Evolutionary conservation across 2,888 invertebrate genomes (phyloP).

Genomic region (Harpagoxenus sublaevis): DNA sequence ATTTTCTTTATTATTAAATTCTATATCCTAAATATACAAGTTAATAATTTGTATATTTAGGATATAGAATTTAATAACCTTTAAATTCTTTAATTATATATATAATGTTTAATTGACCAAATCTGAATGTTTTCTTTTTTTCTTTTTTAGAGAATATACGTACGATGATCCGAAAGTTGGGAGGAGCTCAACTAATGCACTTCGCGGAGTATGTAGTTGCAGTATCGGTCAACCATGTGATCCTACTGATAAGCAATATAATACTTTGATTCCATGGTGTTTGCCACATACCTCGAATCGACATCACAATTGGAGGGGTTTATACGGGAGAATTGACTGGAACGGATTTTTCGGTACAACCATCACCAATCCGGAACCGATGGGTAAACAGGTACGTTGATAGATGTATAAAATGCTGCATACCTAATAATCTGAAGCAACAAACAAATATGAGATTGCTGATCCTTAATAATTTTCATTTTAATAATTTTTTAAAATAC

Average conservation of each 20-base stretch:
- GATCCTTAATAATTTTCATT: neutral
- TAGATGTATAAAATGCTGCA: neutral
- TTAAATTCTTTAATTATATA: too few species aligned
- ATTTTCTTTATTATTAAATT: too few species aligned
- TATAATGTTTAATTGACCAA: too few species aligned
- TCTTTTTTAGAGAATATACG: constrained; percentile 86
- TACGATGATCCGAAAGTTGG: constrained; percentile 88
- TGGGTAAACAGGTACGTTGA: constrained; percentile 92
- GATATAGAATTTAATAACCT: too few species aligned
- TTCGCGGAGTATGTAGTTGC: constrained; percentile 93
- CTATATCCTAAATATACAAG: too few species aligned
- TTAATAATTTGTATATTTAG: too few species aligned
- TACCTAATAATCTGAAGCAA: neutral
- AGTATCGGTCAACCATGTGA: constrained; percentile 90
- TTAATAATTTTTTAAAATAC: neutral
- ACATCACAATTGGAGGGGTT: constrained; percentile 95
- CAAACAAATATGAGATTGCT: neutral
- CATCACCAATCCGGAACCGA: constrained; percentile 95
- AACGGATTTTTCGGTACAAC: constrained; percentile 95
- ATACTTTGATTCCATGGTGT: constrained; percentile 96
- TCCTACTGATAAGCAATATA: constrained; percentile 91
- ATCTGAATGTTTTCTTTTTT: neutral
- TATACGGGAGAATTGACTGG: constrained; percentile 94
- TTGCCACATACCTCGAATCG: constrained; percentile 95
- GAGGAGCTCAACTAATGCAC: constrained; percentile 85